Evolutionary conservation across 2,113 vertebrate species (phyloP).

Genomic region (Phalacrocorax brasilianus): DNA sequence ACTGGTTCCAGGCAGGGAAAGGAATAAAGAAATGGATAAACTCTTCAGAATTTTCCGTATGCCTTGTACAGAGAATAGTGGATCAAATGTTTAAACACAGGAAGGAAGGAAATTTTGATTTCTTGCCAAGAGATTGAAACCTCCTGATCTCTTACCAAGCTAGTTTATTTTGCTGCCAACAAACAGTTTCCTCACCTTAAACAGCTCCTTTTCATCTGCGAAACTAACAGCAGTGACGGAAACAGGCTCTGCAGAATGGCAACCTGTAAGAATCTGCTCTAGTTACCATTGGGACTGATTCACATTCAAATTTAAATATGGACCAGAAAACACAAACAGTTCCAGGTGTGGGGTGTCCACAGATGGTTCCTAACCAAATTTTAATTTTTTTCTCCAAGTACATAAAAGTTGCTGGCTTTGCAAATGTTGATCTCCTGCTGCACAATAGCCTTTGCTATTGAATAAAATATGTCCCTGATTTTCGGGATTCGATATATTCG

Average conservation of each 20-base stretch:
- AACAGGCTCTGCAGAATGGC: background rate
- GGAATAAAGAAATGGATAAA: background rate
- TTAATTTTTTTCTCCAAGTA: background rate
- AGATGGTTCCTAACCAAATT: background rate
- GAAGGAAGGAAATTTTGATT: constrained; percentile 55
- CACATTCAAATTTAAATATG: background rate
- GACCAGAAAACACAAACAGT: background rate
- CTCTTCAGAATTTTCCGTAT: background rate
- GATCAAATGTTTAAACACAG: constrained; percentile 28
- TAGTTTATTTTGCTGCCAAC: constrained; percentile 30
- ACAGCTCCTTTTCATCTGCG: background rate
- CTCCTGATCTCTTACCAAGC: background rate
- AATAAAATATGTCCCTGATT: background rate
- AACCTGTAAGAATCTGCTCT: background rate
- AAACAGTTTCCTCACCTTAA: background rate
- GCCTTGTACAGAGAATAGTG: background rate
- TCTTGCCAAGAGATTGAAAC: constrained; percentile 27
- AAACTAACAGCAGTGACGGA: background rate
- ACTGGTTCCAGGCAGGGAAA: background rate
- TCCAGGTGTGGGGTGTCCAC: background rate
- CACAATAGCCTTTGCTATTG: background rate
- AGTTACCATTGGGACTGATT: background rate
- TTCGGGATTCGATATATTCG: background rate
- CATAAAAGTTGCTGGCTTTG: background rate
- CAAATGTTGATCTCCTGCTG: background rate